Base-by-base conservation (phyloP, 1,140 invertebrate species). In the Venturia canescens region DNA sequence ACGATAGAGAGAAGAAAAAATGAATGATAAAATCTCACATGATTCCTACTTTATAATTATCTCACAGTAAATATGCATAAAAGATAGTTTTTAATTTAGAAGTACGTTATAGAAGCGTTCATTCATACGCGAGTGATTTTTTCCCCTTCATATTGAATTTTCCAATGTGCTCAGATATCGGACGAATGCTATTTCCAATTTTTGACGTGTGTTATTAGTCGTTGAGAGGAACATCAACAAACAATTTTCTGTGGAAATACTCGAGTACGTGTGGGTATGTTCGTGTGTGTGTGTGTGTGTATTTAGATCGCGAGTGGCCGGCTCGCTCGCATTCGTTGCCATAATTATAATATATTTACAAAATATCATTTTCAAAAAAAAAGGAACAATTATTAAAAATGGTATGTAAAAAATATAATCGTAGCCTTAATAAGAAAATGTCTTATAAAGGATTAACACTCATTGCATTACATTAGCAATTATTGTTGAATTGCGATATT, bases 351-450 rank as follows among this genome's bases (percentile, higher is more conserved):
- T 74, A 74, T 63, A 78, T 50, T 67, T 57, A 57, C 53, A 74
- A 80, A 72, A 80, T 63, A 80, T 72, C 63, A 66, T 75, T 80
- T 60, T 38, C 26, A 53, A 44, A 66, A 21, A 66, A 21, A 38
- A 66, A 80, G 48, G 76, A 67, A 80, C 66, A 75, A 80, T 80
- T 53, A 18, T 69, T 75, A 18, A 76, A 66, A 53, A 76, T 67
- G 66, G 60, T 75, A 76, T 75, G 31, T 75, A 80, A 80, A 76
- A 80, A 80, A 75, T 80, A 67, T 77, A 81, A 78, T 70, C 74
- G 34, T 63, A 80, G 60, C 44, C 53, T 74, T 75, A 75, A 60
- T 44, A 74, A 50, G 29, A 29, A 78, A 38, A 29, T 38, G 71
- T 72, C 80, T 70, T 78, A 78, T 66, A 69, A 81, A 71, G 57